Evolutionary conservation across 1,140 invertebrate genomes (phyloP), one percentile per base, ranked within the genome.

Genomic region (Triops cancriformis): DNA sequence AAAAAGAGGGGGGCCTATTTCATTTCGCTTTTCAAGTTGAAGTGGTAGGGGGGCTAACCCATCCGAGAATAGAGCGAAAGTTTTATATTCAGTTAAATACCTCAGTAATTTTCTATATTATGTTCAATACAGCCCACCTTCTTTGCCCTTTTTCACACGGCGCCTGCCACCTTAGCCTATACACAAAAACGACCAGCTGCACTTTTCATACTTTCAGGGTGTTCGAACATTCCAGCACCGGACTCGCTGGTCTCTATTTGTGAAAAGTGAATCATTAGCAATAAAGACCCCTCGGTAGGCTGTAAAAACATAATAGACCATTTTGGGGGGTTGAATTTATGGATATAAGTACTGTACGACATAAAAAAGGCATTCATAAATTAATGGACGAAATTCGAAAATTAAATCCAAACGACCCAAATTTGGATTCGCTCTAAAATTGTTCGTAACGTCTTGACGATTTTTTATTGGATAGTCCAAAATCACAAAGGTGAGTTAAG

Each of bases 1-100:
- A 37, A 37, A 37, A 37, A 64, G 23, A 64, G 51, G 51, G 51
- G 51, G 51, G 3, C 23, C 51, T 64, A 64, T 64, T 64, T 64
- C 51, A 64, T 64, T 18, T 64, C 10, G 51, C 23, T 64, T 64
- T 64, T 64, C 51, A 64, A 64, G 51, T 64, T 64, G 51, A 64
- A 64, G 51, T 64, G 51, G 51, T 64, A 64, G 51, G 51, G 51
- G 51, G 51, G n/a, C 51, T 64, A 64, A 64, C 51, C 51, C 51
- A 64, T 23, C 51, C 51, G 18, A 64, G 51, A 64, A 64, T 64
- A 64, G 23, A 64, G 51, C 51, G 51, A 64, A 23, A 64, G 31
- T 37, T 37, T 64, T 64, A 64, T 64, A 64, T 64, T 64, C 51
- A 64, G 51, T 23, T 64, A 64, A 64, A 64, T 64, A 64, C 51